Percentiles rank a stretch among this genome's conserved stretches.
Evolutionary conservation across 2,888 invertebrate species (phyloP).

Genomic region (Alcis repandata): DNA sequence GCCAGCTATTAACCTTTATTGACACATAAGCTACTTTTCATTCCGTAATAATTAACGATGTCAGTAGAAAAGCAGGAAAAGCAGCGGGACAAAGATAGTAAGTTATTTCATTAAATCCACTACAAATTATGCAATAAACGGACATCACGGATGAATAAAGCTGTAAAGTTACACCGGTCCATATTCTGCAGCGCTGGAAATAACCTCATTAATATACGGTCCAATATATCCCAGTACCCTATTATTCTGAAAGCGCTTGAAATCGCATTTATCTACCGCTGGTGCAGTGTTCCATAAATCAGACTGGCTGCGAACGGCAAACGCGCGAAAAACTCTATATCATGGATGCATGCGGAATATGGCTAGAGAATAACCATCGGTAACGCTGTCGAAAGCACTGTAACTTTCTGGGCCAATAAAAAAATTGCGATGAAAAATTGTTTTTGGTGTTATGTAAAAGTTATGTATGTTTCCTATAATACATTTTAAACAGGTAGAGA

Average conservation of each 20-base stretch:
- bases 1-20: no score
- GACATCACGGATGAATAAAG: neutral
- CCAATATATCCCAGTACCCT: constrained; percentile 34
- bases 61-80: no score
- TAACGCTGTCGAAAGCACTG: constrained; percentile 1
- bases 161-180: neutral
- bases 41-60: no score
- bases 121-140: neutral
- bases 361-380: constrained; percentile 6
- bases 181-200: neutral
- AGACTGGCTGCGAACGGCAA: constrained; percentile 38
- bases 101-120: neutral
- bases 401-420: neutral
- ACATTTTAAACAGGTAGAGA: no score
- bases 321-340: constrained; percentile 46
- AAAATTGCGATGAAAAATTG: neutral
- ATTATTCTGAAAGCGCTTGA: constrained; percentile 45
- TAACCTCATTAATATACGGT: constrained; percentile 33
- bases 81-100: no score
- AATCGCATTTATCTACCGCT: constrained; percentile 51
- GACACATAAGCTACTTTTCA: no score
- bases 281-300: constrained; percentile 48
- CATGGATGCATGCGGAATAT: constrained; percentile 35
- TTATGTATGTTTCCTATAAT: no score
- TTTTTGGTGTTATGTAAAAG: neutral